These are phyloP conservation scores for Sapajus apella DNA, from an alignment of 2,113 vertebrate species.

Conservation along the genomic window DNA sequence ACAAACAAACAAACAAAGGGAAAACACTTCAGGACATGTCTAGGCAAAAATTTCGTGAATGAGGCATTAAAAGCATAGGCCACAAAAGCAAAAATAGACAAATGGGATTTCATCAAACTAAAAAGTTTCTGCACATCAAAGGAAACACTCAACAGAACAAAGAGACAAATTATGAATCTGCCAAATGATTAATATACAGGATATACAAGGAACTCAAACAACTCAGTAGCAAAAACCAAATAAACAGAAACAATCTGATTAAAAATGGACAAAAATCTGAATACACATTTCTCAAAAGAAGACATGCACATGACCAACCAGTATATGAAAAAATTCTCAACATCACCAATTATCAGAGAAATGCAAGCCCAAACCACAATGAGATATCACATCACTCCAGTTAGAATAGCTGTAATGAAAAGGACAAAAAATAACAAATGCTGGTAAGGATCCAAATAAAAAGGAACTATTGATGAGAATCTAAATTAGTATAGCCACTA, in stretches of 20 bases:
- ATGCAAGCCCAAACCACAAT: too few species aligned
- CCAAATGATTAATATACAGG: not conserved
- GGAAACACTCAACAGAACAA: not conserved
- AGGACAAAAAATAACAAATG: too few species aligned
- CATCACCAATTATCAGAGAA: too few species aligned
- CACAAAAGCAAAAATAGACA: not conserved
- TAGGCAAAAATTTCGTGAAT: not conserved
- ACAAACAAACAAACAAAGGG: not conserved
- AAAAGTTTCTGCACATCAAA: not conserved
- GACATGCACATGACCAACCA: too few species aligned
- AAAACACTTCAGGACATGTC: not conserved
- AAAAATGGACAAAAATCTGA: not conserved
- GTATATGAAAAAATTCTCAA: too few species aligned
- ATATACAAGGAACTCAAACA: not conserved
- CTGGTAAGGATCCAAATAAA: too few species aligned
- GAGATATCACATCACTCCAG: too few species aligned
- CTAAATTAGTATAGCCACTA: too few species aligned
- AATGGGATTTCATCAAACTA: not conserved
- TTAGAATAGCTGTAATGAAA: too few species aligned
- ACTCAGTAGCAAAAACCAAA: not conserved
- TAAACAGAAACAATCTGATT: not conserved
- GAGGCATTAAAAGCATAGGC: not conserved
- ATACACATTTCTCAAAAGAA: not conserved
- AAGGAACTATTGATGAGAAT: too few species aligned
- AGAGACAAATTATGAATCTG: not conserved